Conservation (phyloP, 2,113 vertebrate genomes). For the Hippoglossus stenolepis region DNA sequence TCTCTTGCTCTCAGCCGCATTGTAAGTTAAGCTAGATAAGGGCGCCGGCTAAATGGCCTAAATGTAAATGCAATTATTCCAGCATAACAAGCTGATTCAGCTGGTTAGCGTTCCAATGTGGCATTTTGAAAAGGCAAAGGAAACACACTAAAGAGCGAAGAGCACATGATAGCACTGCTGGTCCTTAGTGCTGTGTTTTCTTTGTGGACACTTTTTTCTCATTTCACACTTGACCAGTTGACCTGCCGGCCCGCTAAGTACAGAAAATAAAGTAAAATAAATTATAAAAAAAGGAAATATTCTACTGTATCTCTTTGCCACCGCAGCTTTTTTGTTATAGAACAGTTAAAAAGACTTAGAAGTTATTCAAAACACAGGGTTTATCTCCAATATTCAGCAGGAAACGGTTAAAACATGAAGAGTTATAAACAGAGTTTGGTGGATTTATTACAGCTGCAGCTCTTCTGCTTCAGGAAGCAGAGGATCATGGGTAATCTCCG, state of each 20-base stretch:
- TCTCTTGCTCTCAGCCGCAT: conserved; percentile 33
- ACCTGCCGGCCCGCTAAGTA: neutral
- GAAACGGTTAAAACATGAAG: no score
- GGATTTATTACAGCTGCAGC: no score
- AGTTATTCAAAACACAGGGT: no score
- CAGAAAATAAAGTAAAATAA: conserved; percentile 38
- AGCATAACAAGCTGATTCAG: conserved; percentile 12
- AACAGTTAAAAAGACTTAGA: no score
- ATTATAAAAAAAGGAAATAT: neutral
- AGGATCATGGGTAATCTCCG: no score
- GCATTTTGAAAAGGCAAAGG: conserved; percentile 17
- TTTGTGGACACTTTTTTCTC: conserved; percentile 52
- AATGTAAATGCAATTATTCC: conserved; percentile 56
- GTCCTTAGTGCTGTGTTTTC: conserved; percentile 10
- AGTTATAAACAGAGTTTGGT: no score
- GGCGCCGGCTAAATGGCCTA: conserved; percentile 40
- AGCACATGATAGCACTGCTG: neutral
- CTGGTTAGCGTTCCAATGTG: conserved; percentile 27
- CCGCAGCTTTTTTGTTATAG: no score
- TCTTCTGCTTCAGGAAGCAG: no score
- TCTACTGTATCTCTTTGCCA: neutral
- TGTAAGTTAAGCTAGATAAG: conserved; percentile 31
- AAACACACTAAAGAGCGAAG: conserved; percentile 11
- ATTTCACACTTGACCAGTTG: conserved; percentile 66
- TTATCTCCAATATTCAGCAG: no score